Evolutionary conservation across 2,113 vertebrate species (phyloP).

Genomic region (Notarius quadriscutis): DNA sequence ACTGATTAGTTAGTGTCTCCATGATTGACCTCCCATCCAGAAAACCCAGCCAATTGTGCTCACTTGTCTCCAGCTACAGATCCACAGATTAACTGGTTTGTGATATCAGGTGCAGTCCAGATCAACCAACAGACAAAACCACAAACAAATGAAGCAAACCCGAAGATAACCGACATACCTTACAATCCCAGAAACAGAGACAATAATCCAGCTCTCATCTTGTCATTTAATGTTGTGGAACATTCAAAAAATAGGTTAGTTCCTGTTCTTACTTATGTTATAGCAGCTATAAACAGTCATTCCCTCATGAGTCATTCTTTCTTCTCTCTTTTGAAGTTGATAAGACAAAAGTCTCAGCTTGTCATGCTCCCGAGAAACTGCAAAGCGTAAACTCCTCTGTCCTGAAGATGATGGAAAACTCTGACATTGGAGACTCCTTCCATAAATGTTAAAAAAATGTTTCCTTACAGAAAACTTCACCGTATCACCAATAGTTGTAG

Average conservation of each 20-base stretch:
- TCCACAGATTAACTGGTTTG: not conserved
- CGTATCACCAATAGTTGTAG: not conserved
- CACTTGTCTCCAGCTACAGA: not conserved
- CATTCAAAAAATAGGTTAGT: too few relatives aligned
- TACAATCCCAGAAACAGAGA: too few relatives aligned
- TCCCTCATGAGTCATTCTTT: too few relatives aligned
- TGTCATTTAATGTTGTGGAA: too few relatives aligned
- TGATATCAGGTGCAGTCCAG: not conserved
- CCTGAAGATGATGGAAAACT: too few relatives aligned
- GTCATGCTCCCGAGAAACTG: too few relatives aligned
- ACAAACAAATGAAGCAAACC: not conserved
- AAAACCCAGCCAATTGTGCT: not conserved
- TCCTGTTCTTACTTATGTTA: too few relatives aligned
- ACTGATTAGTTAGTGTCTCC: not conserved
- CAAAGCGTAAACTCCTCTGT: too few relatives aligned
- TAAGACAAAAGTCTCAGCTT: too few relatives aligned
- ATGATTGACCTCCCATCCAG: not conserved
- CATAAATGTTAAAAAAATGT: not conserved
- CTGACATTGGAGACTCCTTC: not conserved
- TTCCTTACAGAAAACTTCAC: not conserved
- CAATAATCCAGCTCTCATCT: too few relatives aligned
- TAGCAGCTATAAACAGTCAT: too few relatives aligned
- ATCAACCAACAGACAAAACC: not conserved
- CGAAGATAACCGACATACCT: not conserved
- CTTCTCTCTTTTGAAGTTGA: too few relatives aligned